Base-by-base conservation (phyloP, 2,113 vertebrate genomes). In the Dipodomys ordii region DNA sequence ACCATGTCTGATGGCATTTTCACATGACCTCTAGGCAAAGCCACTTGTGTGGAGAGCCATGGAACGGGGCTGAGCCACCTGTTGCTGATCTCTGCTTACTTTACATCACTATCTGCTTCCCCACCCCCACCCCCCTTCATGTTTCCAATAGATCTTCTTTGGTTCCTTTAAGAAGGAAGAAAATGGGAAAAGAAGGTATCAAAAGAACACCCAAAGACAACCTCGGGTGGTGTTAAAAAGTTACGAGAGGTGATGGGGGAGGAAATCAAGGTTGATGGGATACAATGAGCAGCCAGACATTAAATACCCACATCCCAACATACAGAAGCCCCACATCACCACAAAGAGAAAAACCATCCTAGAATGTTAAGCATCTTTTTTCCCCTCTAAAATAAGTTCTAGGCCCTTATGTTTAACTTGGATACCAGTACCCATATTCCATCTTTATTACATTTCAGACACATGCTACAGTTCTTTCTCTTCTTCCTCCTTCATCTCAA, bases 371-470 rank as follows among this genome's bases (percentile, higher is more conserved):
- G 4, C 16, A 19, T 53, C n/a, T 57, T 32, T 67, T 77, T 13
- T 46, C 15, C 30, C 16, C 65, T 67, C 9, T 25, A 28, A 83
- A 73, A 25, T 71, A 67, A 72, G 9, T 44, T 71, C 23, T 1
- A 27, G 49, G 19, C 69, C 32, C 60, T 93, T 87, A 32, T 18
- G 9, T 69, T 85, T 39, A 83, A 30, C 78, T 77, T 46, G 35
- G 35, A 32, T 19, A 16, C 5, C 32, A 32, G 67, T 20, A 65
- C 62, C 83, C 35, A 57, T 71, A 44, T 35, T 13, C n/a, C 49
- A 12, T 23, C 13, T n/a, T 86, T 57, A 86, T 20, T 44, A 93
- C 44, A 35, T 80, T 88, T 94, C 71, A 92, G 89, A 83, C 60
- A 88, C 90, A 83, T 6, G 12, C 32, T 27, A 35, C 28, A 32